Evolutionary conservation across 2,888 invertebrate species (phyloP), one percentile per base, ranked within the genome.

Genomic region (Oscheius sp.): DNA sequence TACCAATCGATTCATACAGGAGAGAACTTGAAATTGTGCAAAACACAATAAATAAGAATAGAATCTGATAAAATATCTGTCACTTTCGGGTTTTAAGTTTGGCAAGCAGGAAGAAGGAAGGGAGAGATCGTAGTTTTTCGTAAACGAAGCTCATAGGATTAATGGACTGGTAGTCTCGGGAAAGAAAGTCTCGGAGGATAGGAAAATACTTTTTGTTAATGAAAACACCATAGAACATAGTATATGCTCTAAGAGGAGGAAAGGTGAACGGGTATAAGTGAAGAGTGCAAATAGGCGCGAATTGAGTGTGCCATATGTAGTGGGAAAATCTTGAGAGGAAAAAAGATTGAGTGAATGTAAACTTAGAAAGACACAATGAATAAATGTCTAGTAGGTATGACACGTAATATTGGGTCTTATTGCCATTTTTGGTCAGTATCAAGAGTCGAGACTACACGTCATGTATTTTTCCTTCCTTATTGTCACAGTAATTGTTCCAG

Each of bases 391-490:
- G 33, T 29, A 35, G 50, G 63, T 63, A 63, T 68, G 68, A 68
- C 68, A 68, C 68, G 68, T 68, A 68, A 47, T 29, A 51, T 29
- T 53, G 53, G 33, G 53, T 68, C 68, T 68, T 68, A 68, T 68
- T 68, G 68, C 68, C 53, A 50, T 68, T 53, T 55, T 68, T 68
- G 68, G 68, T 55, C 55, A 29, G 7, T 21, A 55, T 21, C 3
- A 7, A 42, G 42, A 42, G 42, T 21, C 3, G 42, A 42, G 42
- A 42, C 47, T 75, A 88, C 59, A 89, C 86, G 60, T 88, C 88
- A 78, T 88, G 88, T 81, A 86, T 86, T 77, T 88, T 89, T 70
- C 88, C 87, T 70, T 89, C 89, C 74, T 89, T 89, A 76, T 87
- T 87, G 80, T 88, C 89, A 76, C 84, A 84, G 77, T 86, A 89